These are phyloP conservation scores for Drosophila lowei DNA, from an alignment of 1,140 invertebrate species.

Conservation along the genomic window DNA sequence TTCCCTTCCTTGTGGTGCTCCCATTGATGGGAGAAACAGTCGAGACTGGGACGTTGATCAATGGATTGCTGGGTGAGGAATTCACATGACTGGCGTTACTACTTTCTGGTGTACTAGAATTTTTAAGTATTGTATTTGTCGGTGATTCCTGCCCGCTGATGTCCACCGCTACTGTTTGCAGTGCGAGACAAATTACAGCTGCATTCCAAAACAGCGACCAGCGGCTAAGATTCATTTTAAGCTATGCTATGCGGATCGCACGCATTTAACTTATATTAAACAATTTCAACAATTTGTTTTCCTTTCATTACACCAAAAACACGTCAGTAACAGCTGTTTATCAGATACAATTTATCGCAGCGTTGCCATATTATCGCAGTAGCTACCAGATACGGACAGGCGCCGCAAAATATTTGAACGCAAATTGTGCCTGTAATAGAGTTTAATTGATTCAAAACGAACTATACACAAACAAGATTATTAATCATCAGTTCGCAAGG, in stretches of 20 bases:
- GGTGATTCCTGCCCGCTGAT: background rate
- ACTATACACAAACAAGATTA: constrained; percentile 22
- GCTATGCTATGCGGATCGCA: background rate
- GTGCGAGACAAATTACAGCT: constrained; percentile 6
- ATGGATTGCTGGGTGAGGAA: background rate
- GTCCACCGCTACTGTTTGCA: background rate
- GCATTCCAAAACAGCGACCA: constrained; percentile 17
- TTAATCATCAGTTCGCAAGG: constrained; percentile 17
- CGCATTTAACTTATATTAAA: constrained; percentile 26
- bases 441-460: constrained; percentile 31
- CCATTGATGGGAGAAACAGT: constrained; percentile 4
- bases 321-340: constrained; percentile 25
- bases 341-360: constrained; percentile 7
- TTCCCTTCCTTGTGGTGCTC: constrained; percentile 28
- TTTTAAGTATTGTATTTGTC: constrained; percentile 2
- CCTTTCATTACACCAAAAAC: background rate
- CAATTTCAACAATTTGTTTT: constrained; percentile 29
- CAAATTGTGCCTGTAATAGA: constrained; percentile 51
- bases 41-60: constrained; percentile 1
- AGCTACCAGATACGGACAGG: background rate
- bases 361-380: constrained; percentile 12
- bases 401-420: constrained; percentile 9
- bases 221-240: constrained; percentile 13
- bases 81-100: background rate
- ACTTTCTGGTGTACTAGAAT: background rate